Conservation (phyloP, 2,888 invertebrate genomes). For the Ormyrus labotus region DNA sequence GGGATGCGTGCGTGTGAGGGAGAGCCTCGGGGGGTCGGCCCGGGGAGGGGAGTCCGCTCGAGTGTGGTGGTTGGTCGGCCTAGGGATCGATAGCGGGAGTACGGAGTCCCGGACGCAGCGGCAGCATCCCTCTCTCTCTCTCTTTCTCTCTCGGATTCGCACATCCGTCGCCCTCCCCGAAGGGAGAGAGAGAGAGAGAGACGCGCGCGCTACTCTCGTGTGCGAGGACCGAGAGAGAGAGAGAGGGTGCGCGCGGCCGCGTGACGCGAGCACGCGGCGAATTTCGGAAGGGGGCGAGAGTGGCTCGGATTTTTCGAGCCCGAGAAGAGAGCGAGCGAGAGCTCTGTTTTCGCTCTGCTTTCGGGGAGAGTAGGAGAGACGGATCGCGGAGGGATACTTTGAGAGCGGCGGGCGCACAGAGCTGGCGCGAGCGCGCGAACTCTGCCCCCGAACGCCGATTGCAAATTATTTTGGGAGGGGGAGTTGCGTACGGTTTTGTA, state of each 20-base stretch:
- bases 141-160: neutral
- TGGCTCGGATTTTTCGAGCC: neutral
- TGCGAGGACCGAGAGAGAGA: too few relatives aligned
- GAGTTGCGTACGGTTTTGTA: too few relatives aligned
- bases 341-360: neutral
- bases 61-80: slow-evolving; percentile 65
- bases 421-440: too few relatives aligned
- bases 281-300: neutral
- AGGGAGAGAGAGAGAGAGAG: too few relatives aligned
- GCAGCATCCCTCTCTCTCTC: slow-evolving; percentile 65
- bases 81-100: slow-evolving; percentile 71
- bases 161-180: neutral
- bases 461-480: too few relatives aligned
- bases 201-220: neutral
- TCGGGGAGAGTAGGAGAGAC: neutral
- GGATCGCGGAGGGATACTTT: neutral
- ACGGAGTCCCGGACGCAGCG: slow-evolving; percentile 69
- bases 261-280: slow-evolving; percentile 16
- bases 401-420: neutral
- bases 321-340: too few relatives aligned
- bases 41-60: neutral
- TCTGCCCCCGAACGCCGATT: too few relatives aligned
- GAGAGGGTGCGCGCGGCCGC: neutral
- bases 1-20: slow-evolving; percentile 36
- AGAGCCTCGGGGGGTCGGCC: too few relatives aligned